Evolutionary conservation across 2,113 vertebrate genomes (phyloP).

Genomic region (Pelobates fuscus): DNA sequence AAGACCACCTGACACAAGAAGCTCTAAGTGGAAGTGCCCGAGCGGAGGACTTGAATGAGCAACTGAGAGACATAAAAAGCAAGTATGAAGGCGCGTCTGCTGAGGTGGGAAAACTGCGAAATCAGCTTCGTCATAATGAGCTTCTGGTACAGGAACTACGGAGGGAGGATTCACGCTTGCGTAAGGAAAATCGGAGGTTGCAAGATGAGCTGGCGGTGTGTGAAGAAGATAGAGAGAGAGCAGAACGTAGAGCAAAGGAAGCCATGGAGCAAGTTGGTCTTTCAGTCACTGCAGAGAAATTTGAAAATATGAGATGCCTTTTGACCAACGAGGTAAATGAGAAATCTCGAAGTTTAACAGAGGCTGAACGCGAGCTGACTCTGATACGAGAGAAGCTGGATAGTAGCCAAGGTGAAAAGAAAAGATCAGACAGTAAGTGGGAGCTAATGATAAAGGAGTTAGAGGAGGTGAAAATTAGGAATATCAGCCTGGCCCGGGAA

Average conservation of each 20-base stretch:
- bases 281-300: conserved; percentile 75
- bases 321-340: conserved; percentile 79
- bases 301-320: conserved; percentile 87
- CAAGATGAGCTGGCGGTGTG: conserved; percentile 71
- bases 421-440: conserved; percentile 54
- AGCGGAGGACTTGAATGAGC: conserved; percentile 80
- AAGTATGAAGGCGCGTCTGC: conserved; percentile 92
- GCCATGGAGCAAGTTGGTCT: conserved; percentile 70
- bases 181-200: conserved; percentile 76
- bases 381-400: conserved; percentile 61
- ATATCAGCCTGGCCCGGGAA: conserved; percentile 80
- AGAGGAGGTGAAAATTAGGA: conserved; percentile 74
- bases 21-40: conserved; percentile 63
- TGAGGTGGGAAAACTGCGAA: conserved; percentile 86
- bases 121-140: conserved; percentile 88
- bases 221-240: conserved; percentile 71
- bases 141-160: conserved; percentile 83
- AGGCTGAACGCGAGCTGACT: conserved; percentile 75
- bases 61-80: conserved; percentile 82
- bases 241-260: conserved; percentile 61
- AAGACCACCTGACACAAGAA: conserved; percentile 80
- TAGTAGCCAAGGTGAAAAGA: conserved; percentile 52
- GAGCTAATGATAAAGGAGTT: conserved; percentile 72
- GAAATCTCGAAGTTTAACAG: conserved; percentile 77
- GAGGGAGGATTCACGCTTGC: conserved; percentile 78